Evolutionary conservation across 1,140 invertebrate genomes (phyloP).

Genomic region (Drosophila parabipectinata): DNA sequence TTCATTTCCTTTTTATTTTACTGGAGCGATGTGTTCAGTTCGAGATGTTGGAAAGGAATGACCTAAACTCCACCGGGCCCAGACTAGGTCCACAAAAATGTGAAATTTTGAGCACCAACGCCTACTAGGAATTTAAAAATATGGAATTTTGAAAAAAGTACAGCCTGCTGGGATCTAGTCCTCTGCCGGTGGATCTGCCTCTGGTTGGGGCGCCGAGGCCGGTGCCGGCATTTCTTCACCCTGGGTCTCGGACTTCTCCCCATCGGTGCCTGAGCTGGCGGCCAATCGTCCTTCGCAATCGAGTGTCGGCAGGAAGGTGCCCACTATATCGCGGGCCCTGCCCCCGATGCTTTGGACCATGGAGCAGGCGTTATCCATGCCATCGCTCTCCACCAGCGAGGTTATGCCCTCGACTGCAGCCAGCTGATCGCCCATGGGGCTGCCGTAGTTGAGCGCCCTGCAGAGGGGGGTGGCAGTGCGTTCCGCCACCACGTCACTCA

Average conservation of each 20-base stretch:
- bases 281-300: not conserved
- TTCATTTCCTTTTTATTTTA: slow-evolving; percentile 17
- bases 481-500: slow-evolving; percentile 6
- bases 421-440: slow-evolving; percentile 6
- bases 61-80: not conserved
- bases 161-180: not conserved
- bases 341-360: slow-evolving; percentile 1
- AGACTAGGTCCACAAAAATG: not conserved
- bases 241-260: not conserved
- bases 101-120: not conserved
- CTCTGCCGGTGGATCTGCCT: not conserved
- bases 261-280: not conserved
- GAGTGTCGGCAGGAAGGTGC: slow-evolving; percentile 4
- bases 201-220: not conserved
- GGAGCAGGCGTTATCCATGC: slow-evolving; percentile 10
- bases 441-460: not conserved
- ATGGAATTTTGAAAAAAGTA: not conserved
- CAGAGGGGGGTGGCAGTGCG: slow-evolving; percentile 10
- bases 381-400: slow-evolving; percentile 13
- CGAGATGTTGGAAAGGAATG: slow-evolving; percentile 27
- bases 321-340: not conserved
- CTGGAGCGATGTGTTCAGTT: slow-evolving; percentile 19
- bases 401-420: slow-evolving; percentile 3
- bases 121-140: no score
- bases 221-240: not conserved